Conservation (phyloP, 2,888 invertebrate species). For the Pharmacophagus antenor region DNA sequence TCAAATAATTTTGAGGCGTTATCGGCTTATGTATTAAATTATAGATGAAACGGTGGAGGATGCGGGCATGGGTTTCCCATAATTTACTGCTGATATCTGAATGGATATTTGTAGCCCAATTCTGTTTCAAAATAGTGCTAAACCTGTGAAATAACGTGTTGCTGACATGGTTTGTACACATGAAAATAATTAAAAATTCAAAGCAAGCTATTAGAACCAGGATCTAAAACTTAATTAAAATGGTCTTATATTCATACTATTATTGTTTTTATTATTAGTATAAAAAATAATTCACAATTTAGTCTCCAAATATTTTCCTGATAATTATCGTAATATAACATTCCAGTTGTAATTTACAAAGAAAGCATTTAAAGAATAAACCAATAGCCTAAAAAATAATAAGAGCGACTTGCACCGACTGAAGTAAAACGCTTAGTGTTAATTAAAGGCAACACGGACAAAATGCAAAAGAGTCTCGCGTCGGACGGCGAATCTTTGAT, state of each 20-base stretch:
- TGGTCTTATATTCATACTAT: not conserved
- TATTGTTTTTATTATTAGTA: not conserved
- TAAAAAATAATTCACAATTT: not conserved
- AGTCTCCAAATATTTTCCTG: not conserved
- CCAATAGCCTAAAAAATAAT: constrained; percentile 21
- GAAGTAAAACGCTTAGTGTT: constrained; percentile 44
- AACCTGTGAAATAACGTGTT: too few relatives aligned
- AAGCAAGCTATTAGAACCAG: too few relatives aligned
- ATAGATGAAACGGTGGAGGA: too few relatives aligned
- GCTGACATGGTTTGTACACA: too few relatives aligned
- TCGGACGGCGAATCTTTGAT: constrained; percentile 51
- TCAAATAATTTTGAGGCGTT: not conserved
- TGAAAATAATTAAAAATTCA: too few relatives aligned
- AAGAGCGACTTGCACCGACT: constrained; percentile 22
- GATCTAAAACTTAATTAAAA: too few relatives aligned
- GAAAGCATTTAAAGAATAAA: constrained; percentile 10
- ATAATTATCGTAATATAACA: not conserved
- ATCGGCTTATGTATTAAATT: too few relatives aligned
- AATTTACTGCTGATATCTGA: too few relatives aligned
- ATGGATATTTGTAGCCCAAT: too few relatives aligned
- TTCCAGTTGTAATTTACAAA: not conserved
- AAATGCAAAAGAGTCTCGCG: constrained; percentile 54
- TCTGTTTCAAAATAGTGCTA: too few relatives aligned
- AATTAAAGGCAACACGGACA: constrained; percentile 40
- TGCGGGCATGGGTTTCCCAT: too few relatives aligned